Evolutionary conservation across 2,113 vertebrate species (phyloP).

Genomic region (Elachura formosa): DNA sequence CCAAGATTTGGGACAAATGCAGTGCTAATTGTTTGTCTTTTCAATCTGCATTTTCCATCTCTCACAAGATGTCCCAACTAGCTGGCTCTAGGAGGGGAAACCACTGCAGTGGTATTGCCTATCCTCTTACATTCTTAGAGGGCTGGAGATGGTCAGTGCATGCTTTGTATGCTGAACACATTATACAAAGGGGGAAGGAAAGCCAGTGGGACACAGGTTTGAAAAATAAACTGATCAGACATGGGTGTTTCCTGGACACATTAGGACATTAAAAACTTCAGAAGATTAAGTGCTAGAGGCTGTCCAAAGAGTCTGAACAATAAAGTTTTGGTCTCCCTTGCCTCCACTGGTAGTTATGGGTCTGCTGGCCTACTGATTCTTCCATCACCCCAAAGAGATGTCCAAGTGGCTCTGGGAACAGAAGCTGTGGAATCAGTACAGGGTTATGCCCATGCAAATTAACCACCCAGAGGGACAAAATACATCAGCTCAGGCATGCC

Average conservation of each 20-base stretch:
- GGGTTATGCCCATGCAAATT: neutral
- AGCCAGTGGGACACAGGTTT: neutral
- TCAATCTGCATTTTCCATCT: neutral
- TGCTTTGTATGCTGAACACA: neutral
- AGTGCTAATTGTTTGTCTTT: too few relatives aligned
- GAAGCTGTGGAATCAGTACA: neutral
- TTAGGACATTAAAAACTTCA: neutral
- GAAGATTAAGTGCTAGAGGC: neutral
- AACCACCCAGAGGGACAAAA: neutral
- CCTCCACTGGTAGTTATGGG: neutral
- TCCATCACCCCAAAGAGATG: fast-evolving
- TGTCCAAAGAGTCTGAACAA: neutral
- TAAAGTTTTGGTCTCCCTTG: neutral
- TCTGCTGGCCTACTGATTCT: neutral
- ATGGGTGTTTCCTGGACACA: neutral
- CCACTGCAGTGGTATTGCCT: neutral
- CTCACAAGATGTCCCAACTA: neutral
- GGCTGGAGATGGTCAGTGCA: neutral
- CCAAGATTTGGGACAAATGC: neutral
- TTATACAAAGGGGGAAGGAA: neutral
- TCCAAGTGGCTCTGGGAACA: neutral
- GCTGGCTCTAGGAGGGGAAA: neutral
- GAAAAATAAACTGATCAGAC: neutral
- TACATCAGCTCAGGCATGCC: neutral
- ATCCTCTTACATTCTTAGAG: neutral